These are phyloP conservation scores for Strigamia crassipes DNA, from an alignment of 2,888 invertebrate species.

Conservation along the genomic window DNA sequence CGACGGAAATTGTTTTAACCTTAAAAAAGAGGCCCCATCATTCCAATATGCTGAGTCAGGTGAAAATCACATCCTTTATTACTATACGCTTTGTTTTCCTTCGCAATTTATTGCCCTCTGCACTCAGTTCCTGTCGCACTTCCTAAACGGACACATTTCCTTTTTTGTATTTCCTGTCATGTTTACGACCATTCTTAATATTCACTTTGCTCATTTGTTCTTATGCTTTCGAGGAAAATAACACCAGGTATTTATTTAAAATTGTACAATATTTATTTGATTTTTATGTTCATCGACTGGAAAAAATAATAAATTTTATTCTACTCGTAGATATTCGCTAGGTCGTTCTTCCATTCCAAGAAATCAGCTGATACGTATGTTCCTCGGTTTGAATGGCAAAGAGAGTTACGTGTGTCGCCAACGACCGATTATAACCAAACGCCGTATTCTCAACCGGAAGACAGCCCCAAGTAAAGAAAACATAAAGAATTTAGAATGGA, in stretches of 20 bases:
- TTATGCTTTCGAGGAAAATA: background rate
- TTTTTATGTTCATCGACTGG: background rate
- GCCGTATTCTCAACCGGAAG: conserved; percentile 3
- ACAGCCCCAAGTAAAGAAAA: conserved; percentile 3
- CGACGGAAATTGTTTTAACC: conserved; percentile 79
- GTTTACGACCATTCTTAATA: background rate
- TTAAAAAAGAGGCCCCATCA: conserved; percentile 82
- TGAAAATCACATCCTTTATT: conserved; percentile 53
- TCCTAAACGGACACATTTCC: conserved; percentile 12
- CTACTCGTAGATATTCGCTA: background rate
- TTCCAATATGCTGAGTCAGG: conserved; percentile 73
- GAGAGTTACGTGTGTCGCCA: background rate
- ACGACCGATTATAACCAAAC: background rate
- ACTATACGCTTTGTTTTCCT: background rate
- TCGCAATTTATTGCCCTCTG: background rate
- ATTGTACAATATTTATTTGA: background rate
- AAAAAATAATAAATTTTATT: background rate
- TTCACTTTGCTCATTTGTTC: background rate
- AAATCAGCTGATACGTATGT: background rate
- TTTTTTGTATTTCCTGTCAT: background rate
- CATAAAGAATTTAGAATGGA: background rate
- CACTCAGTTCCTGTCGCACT: background rate
- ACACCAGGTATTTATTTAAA: background rate
- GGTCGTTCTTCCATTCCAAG: background rate
- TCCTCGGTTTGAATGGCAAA: conserved; percentile 15